A percentile compares a stretch with the other conserved stretches of the same genome.
phyloP scores from a whole-genome alignment of 92 coral and sea anemone species.

The Diadumene lineata region DNA sequence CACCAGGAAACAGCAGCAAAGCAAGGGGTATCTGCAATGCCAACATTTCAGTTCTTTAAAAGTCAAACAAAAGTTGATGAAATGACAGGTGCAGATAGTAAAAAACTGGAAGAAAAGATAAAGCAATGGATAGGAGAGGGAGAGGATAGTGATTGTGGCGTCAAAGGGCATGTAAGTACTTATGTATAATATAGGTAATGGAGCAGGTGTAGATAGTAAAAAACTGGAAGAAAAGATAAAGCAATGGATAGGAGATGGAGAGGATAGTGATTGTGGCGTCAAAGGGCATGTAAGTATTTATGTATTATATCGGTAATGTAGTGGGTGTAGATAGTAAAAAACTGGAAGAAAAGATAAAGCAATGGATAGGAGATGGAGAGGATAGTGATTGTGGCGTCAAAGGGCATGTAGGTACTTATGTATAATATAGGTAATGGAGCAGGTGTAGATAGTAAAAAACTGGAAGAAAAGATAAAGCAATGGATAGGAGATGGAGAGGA shows the following conservation, averaged over 20 bases:
- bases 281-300: no score
- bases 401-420: no score
- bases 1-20: constrained; percentile 72
- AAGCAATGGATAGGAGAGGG: constrained; percentile 89
- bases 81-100: constrained; percentile 80
- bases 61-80: constrained; percentile 88
- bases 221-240: not conserved
- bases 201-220: not conserved
- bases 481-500: no score
- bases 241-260: not conserved
- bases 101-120: constrained; percentile 75
- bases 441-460: no score
- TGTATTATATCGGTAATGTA: no score
- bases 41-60: constrained; percentile 89
- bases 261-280: no score
- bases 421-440: no score
- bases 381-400: no score
- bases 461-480: no score
- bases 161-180: constrained; percentile 91
- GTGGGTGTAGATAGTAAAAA: not conserved
- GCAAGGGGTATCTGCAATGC: constrained; percentile 82
- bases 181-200: not conserved
- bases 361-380: not conserved
- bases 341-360: not conserved
- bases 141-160: constrained; percentile 64